Evolutionary conservation across 2,888 invertebrate genomes (phyloP), one percentile per base, ranked within the genome.

Genomic region (Eilema caniola): DNA sequence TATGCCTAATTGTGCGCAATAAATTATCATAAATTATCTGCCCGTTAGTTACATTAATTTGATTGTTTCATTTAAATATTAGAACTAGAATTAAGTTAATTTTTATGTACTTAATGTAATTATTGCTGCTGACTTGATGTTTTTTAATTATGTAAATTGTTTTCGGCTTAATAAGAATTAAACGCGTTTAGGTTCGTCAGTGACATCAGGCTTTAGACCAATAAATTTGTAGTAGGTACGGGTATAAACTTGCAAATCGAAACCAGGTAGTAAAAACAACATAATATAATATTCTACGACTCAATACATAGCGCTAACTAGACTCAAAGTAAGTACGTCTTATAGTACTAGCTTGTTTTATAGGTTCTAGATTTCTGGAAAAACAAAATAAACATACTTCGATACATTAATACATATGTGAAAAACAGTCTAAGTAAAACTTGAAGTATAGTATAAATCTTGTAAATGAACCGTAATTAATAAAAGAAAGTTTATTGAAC

Each of bases 1-100:
- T 76, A 75, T 71, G 72, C 60, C 71, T 79, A 69, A 77, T 73
- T 75, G 80, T 79, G 62, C 74, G 63, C 67, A 63, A 78, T 81
- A 79, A 74, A 81, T 78, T 77, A 74, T 63, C 70, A 73, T 70
- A 73, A 77, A 75, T 74, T 74, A 74, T 70, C 68, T 67, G 70
- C 70, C 33, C 23, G 53, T 69, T 28, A 20, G 16, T 62, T 47
- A 47, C 7, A 47, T 20, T 7, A 47, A 47, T 20, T 24, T 61
- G 25, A 61, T 53, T 37, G 62, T 63, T 63, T 63, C 33, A 62
- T 62, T 62, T 2, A 14, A 62, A 37, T 16, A 24, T 62, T 16
- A 62, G 24, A 47, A 16, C 41, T 47, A 20, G 20, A 0, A 47
- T 20, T 47, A 4, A 41, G 41, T 47, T 7, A 20, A 47, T 47